Percentiles rank a stretch among this genome's conserved stretches.
Conservation (phyloP, 2,888 invertebrate genomes). For the Muschampia plurimacula region DNA sequence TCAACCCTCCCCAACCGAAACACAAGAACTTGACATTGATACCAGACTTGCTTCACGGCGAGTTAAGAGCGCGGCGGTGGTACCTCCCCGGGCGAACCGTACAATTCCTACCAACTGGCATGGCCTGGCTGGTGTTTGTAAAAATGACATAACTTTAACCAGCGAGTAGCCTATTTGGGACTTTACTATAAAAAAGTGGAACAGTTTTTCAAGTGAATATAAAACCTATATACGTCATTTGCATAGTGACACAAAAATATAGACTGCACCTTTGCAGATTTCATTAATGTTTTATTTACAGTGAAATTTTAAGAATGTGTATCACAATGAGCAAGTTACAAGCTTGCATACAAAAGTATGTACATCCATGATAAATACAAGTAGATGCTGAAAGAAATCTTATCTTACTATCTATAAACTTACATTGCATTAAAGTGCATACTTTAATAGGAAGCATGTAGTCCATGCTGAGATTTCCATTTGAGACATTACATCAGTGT, state of each 20-base stretch:
- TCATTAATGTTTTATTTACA: slow-evolving; percentile 24
- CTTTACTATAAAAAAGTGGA: no score
- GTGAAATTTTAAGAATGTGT: slow-evolving; percentile 12
- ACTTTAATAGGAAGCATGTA: not conserved
- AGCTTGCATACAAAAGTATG: not conserved
- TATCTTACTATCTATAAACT: not conserved
- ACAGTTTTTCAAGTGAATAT: no score
- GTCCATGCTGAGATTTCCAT: slow-evolving; percentile 9
- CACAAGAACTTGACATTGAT: no score
- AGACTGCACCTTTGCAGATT: not conserved
- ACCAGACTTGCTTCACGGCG: no score
- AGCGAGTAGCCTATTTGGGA: no score
- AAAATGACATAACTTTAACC: no score
- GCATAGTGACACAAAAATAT: slow-evolving; percentile 11
- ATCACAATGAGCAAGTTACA: slow-evolving; percentile 23
- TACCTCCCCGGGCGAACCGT: no score
- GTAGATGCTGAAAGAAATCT: not conserved
- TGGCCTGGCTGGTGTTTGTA: no score
- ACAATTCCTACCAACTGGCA: no score
- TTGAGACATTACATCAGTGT: slow-evolving; percentile 18
- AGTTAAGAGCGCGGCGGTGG: no score
- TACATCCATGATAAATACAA: not conserved
- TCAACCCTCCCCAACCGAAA: no score
- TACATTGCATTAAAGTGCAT: slow-evolving; percentile 7
- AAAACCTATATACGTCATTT: not conserved